Evolutionary conservation across 2,113 vertebrate species (phyloP).

Genomic region (Quiscalus mexicanus): DNA sequence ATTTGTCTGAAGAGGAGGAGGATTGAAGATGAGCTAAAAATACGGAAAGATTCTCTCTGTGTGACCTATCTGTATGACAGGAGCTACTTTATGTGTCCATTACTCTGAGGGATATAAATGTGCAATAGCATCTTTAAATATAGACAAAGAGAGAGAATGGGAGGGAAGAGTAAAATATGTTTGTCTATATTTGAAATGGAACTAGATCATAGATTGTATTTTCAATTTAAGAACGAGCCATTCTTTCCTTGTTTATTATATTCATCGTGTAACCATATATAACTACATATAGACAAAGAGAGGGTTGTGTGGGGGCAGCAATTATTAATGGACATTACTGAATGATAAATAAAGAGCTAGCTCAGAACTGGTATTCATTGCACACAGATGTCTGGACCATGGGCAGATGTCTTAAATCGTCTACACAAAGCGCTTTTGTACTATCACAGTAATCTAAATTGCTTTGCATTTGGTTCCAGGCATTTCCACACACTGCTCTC

Average conservation of each 20-base stretch:
- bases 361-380: conserved; percentile 49
- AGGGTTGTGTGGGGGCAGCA: conserved; percentile 12
- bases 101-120: conserved; percentile 1
- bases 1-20: background rate
- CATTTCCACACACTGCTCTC: conserved; percentile 24
- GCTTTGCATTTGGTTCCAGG: conserved; percentile 52
- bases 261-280: conserved; percentile 40
- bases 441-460: conserved; percentile 58
- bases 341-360: conserved; percentile 50
- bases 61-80: background rate
- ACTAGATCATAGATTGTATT: conserved; percentile 41
- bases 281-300: conserved; percentile 27
- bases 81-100: conserved; percentile 3
- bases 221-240: conserved; percentile 38
- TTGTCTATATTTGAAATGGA: conserved; percentile 33
- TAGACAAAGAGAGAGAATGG: background rate
- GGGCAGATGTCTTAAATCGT: conserved; percentile 63
- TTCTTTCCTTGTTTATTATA: conserved; percentile 52
- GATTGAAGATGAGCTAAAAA: background rate
- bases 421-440: conserved; percentile 52
- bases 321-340: conserved; percentile 41
- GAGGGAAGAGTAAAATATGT: conserved; percentile 5
- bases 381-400: conserved; percentile 57
- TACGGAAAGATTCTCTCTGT: background rate
- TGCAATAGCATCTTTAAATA: background rate